phyloP scores from a whole-genome alignment of 2,113 vertebrate genomes.

The Chitala chitala region DNA sequence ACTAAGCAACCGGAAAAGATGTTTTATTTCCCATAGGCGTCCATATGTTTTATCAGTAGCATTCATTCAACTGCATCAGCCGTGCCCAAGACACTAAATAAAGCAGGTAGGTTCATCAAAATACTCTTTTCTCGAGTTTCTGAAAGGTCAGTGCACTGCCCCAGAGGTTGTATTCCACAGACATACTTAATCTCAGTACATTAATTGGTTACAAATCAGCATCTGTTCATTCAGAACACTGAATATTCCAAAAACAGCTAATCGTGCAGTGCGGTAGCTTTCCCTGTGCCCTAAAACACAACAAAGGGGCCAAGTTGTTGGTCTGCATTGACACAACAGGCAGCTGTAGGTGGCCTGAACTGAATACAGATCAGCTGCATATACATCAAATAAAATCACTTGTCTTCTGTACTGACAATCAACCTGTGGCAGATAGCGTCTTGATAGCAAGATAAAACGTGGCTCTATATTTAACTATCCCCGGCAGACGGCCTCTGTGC shows the following conservation, averaged over 20 bases:
- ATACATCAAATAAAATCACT: background rate
- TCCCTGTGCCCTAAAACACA: background rate
- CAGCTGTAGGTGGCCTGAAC: background rate
- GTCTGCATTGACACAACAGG: background rate
- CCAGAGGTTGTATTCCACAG: background rate
- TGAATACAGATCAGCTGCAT: constrained; percentile 5
- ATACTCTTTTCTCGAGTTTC: background rate
- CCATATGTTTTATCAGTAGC: constrained; percentile 4
- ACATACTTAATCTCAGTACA: background rate
- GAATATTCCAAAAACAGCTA: too few species aligned
- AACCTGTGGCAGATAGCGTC: constrained; percentile 10
- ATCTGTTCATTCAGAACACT: background rate
- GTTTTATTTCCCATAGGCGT: background rate
- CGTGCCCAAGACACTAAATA: background rate
- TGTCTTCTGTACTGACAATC: background rate
- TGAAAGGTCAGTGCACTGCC: background rate
- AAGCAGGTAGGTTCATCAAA: background rate
- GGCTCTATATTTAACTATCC: constrained; percentile 3
- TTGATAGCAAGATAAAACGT: constrained; percentile 11
- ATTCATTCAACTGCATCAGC: background rate
- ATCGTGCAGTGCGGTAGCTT: background rate
- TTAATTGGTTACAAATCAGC: background rate
- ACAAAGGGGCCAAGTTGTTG: too few species aligned
- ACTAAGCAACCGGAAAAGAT: background rate
- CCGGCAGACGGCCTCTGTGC: background rate